Evolutionary conservation across 2,113 vertebrate species (phyloP).

Genomic region (Hipposideros armiger): DNA sequence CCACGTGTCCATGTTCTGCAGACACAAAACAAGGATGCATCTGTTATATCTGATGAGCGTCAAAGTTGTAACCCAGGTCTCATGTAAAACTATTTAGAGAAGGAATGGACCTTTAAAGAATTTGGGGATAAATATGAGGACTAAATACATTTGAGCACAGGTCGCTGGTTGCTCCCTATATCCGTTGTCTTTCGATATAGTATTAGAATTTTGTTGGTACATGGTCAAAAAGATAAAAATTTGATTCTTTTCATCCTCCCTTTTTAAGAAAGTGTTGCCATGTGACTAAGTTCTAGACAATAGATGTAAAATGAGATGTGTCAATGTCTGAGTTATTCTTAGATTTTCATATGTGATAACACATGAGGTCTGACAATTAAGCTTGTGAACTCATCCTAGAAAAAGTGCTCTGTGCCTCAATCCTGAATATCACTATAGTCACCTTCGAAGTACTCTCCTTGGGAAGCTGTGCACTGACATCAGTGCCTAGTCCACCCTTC

Average conservation of each 20-base stretch:
- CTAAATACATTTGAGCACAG: background rate
- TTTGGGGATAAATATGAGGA: background rate
- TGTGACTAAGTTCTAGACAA: background rate
- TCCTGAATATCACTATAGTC: no score
- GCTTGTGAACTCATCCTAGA: no score
- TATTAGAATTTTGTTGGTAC: background rate
- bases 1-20: background rate
- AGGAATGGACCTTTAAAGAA: background rate
- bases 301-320: background rate
- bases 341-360: background rate
- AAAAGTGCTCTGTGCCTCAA: no score
- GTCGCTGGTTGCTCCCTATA: background rate
- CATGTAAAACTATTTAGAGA: background rate
- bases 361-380: no score
- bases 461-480: no score
- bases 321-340: background rate
- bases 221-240: background rate
- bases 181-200: background rate
- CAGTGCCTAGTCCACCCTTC: no score
- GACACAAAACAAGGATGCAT: constrained; percentile 13
- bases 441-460: no score
- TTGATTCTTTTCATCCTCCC: background rate
- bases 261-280: background rate
- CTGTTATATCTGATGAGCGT: background rate
- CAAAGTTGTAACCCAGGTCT: background rate